phyloP scores from a whole-genome alignment of 2,113 vertebrate species.

The Planiliza haematocheilus region DNA sequence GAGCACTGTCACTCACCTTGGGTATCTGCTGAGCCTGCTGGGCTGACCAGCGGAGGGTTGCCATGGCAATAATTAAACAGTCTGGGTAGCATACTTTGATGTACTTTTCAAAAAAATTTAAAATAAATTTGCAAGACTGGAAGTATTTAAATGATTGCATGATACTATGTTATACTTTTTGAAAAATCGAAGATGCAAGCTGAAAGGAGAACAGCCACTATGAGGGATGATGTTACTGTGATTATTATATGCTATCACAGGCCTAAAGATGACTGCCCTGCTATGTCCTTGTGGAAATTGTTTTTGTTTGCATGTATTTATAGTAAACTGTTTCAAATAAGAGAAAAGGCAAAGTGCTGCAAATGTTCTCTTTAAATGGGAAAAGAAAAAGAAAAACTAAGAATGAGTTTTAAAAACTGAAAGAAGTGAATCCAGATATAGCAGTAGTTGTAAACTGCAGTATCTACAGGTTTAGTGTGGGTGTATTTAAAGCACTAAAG shows the following conservation, averaged over 20 bases:
- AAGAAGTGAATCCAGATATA: conserved; percentile 11
- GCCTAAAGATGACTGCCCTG: conserved; percentile 6
- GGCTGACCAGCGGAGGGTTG: conserved; percentile 21
- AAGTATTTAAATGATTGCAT: no score
- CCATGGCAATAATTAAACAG: conserved; percentile 38
- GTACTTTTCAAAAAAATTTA: no score
- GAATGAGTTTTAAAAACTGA: no score
- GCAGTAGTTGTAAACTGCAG: conserved; percentile 13
- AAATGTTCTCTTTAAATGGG: no score
- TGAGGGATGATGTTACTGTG: conserved; percentile 13
- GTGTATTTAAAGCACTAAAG: background rate
- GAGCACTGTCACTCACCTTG: conserved; percentile 75
- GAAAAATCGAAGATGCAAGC: conserved; percentile 14
- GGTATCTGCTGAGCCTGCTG: conserved; percentile 60
- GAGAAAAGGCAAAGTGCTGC: no score
- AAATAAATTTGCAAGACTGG: no score
- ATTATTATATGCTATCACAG: conserved; percentile 9
- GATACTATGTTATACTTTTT: no score
- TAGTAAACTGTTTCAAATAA: no score
- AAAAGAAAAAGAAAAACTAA: no score
- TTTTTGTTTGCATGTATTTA: conserved; percentile 2
- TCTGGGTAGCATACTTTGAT: no score
- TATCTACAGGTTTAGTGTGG: conserved; percentile 29
- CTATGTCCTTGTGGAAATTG: conserved; percentile 11
- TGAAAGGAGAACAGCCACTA: background rate